Conservation (phyloP, 2,113 vertebrate genomes). For the Pardalotus punctatus region DNA sequence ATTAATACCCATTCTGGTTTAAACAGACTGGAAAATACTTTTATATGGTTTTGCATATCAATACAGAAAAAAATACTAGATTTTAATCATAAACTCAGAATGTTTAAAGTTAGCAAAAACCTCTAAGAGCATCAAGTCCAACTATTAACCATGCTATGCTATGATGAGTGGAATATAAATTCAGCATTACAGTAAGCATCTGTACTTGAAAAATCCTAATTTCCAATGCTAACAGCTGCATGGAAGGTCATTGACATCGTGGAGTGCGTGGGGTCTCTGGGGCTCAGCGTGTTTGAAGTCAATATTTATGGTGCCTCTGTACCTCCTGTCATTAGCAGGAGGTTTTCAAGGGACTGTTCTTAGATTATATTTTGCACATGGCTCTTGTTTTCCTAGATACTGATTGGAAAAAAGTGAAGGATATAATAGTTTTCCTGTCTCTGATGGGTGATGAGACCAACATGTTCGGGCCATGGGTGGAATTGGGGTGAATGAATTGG, state of each 20-base stretch:
- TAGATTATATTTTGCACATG: not conserved
- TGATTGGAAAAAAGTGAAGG: not conserved
- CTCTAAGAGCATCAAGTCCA: not conserved
- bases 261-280: not conserved
- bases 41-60: not conserved
- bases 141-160: not conserved
- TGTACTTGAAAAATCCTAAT: not conserved
- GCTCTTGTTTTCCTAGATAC: not conserved
- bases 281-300: not conserved
- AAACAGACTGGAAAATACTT: not conserved
- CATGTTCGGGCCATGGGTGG: not conserved
- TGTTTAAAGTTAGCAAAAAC: not conserved
- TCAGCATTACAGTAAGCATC: not conserved
- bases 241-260: not conserved
- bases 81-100: not conserved
- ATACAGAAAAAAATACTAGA: not conserved
- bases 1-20: not conserved
- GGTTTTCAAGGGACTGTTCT: not conserved
- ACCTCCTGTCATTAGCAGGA: not conserved
- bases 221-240: not conserved
- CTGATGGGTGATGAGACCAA: not conserved
- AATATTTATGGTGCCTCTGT: not conserved
- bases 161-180: not conserved
- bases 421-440: not conserved
- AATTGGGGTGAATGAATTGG: not conserved